These are phyloP conservation scores for Cartodere bifasciata DNA, from an alignment of 2,888 invertebrate genomes.

Conservation along the genomic window DNA sequence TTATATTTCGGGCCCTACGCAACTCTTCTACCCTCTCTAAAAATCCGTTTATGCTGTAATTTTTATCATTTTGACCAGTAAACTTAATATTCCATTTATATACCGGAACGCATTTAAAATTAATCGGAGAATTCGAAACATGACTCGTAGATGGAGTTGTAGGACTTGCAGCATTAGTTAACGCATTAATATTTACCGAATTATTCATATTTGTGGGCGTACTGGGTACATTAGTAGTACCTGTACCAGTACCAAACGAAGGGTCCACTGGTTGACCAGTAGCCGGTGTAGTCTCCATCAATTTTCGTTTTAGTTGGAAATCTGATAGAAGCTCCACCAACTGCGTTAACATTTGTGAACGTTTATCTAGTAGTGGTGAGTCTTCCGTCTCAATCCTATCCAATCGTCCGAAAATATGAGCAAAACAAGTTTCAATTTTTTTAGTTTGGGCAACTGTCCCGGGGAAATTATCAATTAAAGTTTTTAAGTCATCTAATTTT, in stretches of 20 bases:
- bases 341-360: too few species aligned
- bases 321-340: too few species aligned
- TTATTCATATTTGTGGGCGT: too few species aligned
- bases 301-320: too few species aligned
- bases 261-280: too few species aligned
- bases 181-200: not conserved
- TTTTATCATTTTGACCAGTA: conserved; percentile 6
- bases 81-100: conserved; percentile 13
- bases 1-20: conserved; percentile 10
- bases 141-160: not conserved
- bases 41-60: conserved; percentile 10
- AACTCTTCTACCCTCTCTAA: conserved; percentile 11
- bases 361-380: too few species aligned
- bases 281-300: too few species aligned
- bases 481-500: too few species aligned
- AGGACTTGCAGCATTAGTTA: not conserved
- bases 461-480: not conserved
- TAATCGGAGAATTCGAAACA: too few species aligned
- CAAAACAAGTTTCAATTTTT: not conserved
- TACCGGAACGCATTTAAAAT: too few species aligned
- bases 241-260: too few species aligned
- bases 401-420: not conserved
- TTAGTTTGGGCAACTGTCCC: not conserved
- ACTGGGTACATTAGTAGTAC: too few species aligned
- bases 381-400: not conserved